Base-by-base conservation (phyloP, 2,113 vertebrate species). In the Crocuta crocuta region DNA sequence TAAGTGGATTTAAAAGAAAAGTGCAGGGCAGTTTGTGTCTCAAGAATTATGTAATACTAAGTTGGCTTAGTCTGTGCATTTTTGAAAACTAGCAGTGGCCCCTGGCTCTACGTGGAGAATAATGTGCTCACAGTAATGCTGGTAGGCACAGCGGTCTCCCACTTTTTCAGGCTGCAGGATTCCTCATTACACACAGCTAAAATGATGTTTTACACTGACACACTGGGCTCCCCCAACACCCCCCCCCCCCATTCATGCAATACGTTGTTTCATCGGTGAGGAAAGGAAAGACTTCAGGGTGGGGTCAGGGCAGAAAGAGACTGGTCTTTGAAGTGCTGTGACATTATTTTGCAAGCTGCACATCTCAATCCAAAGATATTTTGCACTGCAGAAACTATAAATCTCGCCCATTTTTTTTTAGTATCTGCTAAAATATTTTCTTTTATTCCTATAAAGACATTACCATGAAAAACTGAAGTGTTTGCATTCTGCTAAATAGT, bases 1-100 rank as follows among this genome's bases (percentile, higher is more conserved):
- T 91, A 86, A 94, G 61, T 91, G 43, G 71, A 97, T 91, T 97
- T 97, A 91, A 97, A 93, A 97, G 65, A 73, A 94, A 96, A 97
- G 82, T 45, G 10, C 66, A 92, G 66, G 66, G 39, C 80, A 95
- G 88, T 85, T 98, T 86, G 33, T 68, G 70, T 93, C 91, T 89
- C 31, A 74, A 94, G 84, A 92, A 88, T 94, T 94, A 92, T 24
- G 23, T n/a, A 90, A 96, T 70, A 65, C 55, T 95, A 28, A 23
- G 66, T 58, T 26, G 6, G 87, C 76, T 97, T 96, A 88, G 80
- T 50, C 80, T 35, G 8, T 21, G 17, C 33, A 84, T 84, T 63
- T 73, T 39, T 84, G 7, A 83, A 61, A 89, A 68, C 53, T 89
- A 48, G 1, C 63, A 76, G 35, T 65, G 26, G 50, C 82, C 91